Percentiles rank a stretch among this genome's conserved stretches.
Conservation (phyloP, 2,113 vertebrate species). For the Sander lucioperca region DNA sequence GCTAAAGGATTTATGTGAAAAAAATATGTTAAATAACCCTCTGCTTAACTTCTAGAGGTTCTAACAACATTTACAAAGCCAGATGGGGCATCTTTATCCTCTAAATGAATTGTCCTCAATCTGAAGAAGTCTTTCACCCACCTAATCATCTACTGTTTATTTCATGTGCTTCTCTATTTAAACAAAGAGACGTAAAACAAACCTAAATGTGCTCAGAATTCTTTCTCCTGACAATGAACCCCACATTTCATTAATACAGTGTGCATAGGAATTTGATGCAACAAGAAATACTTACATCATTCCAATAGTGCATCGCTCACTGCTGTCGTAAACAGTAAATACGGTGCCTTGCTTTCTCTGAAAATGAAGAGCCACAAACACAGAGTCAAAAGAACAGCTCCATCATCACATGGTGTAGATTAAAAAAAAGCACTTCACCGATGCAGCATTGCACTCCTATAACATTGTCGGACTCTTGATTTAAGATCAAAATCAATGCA, state of each 20-base stretch:
- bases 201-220: constrained; percentile 52
- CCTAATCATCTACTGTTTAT: constrained; percentile 29
- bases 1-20: constrained; percentile 88
- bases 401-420: not conserved
- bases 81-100: constrained; percentile 67
- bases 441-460: not conserved
- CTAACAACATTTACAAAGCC: constrained; percentile 60
- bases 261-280: not conserved
- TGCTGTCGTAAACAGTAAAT: constrained; percentile 77
- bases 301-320: constrained; percentile 72
- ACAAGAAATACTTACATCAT: constrained; percentile 78
- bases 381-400: constrained; percentile 2
- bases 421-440: not conserved
- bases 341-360: constrained; percentile 77
- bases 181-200: constrained; percentile 52
- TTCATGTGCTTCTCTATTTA: constrained; percentile 4
- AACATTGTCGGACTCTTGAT: not conserved
- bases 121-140: constrained; percentile 5
- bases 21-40: constrained; percentile 90
- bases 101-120: constrained; percentile 42
- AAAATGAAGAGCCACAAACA: constrained; percentile 38
- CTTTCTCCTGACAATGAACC: not conserved
- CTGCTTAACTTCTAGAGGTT: constrained; percentile 56
- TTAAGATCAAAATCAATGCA: not conserved
- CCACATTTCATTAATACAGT: not conserved